Evolutionary conservation across 2,797 vertebrate species (phyloP).

Genomic region (Phoebastria nigripes): DNA sequence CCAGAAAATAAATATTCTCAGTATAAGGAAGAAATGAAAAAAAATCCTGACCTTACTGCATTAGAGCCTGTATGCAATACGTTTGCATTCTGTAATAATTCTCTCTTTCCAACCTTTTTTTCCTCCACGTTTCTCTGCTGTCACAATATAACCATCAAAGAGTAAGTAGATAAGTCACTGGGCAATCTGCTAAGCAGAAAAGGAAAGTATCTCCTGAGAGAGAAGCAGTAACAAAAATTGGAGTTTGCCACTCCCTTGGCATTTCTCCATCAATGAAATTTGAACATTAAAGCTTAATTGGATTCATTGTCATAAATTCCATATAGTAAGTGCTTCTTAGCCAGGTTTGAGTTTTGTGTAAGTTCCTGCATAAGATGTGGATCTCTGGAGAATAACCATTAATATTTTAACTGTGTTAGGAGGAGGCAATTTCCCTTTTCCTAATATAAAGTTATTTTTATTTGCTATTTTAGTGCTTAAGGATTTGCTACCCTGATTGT

Average conservation of each 20-base stretch:
- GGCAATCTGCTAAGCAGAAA: not conserved
- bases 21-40: not conserved
- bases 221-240: not conserved
- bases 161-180: not conserved
- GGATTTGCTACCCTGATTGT: not conserved
- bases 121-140: not conserved
- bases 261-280: not conserved
- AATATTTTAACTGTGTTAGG: not conserved
- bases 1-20: not conserved
- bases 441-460: not conserved
- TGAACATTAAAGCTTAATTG: not conserved
- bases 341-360: not conserved
- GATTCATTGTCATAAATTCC: not conserved
- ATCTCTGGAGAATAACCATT: not conserved
- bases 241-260: not conserved
- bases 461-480: not conserved
- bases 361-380: not conserved
- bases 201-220: not conserved
- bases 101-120: not conserved
- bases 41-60: not conserved
- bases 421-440: not conserved
- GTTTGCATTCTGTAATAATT: not conserved
- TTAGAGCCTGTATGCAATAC: not conserved
- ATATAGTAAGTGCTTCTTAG: not conserved
- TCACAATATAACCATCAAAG: not conserved